These are phyloP conservation scores for Metalampra italica DNA, from an alignment of 2,888 invertebrate genomes.

Conservation along the genomic window DNA sequence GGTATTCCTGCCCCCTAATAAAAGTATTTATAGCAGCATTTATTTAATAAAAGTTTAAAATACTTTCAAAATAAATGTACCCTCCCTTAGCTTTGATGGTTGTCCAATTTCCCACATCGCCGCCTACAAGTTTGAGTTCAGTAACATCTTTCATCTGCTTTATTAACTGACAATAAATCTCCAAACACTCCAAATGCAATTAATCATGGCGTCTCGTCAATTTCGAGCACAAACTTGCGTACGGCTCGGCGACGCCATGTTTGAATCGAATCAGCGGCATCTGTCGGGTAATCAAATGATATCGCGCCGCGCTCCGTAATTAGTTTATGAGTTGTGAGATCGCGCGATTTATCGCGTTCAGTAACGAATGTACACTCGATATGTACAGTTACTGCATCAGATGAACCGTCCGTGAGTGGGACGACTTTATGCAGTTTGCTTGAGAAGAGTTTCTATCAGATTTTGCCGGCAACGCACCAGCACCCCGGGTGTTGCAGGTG, in stretches of 20 bases:
- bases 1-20: too few species aligned
- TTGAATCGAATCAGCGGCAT: slow-evolving; percentile 64
- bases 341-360: slow-evolving; percentile 21
- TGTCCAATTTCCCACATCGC: slow-evolving; percentile 17
- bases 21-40: too few species aligned
- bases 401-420: too few species aligned
- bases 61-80: too few species aligned
- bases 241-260: slow-evolving; percentile 38
- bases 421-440: too few species aligned
- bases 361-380: not conserved
- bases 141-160: slow-evolving; percentile 32
- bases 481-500: too few species aligned
- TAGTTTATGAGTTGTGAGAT: slow-evolving; percentile 57
- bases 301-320: slow-evolving; percentile 59
- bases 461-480: too few species aligned
- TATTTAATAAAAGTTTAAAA: too few species aligned
- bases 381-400: not conserved
- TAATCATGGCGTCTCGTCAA: slow-evolving; percentile 48
- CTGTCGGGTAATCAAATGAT: slow-evolving; percentile 71
- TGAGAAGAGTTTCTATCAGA: too few species aligned
- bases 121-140: slow-evolving; percentile 4
- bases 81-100: too few species aligned
- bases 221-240: slow-evolving; percentile 51
- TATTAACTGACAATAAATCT: slow-evolving; percentile 59
- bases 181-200: slow-evolving; percentile 61